phyloP scores from a whole-genome alignment of 2,888 invertebrate genomes.

The Acanthosepion lycidas region DNA sequence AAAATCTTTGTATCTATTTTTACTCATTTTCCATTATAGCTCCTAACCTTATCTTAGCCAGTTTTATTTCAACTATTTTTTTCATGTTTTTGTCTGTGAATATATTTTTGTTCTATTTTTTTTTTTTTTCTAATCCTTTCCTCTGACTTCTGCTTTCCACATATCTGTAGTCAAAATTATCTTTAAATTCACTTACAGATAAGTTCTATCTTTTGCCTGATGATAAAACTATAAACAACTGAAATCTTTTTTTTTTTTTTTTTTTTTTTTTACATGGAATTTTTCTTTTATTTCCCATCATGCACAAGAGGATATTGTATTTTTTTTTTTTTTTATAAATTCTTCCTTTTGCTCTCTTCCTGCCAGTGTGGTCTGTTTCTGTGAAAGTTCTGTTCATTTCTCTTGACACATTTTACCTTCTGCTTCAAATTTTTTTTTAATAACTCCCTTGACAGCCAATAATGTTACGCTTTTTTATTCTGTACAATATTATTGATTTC shows the following conservation, averaged over 20 bases:
- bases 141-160: neutral
- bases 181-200: constrained; percentile 12
- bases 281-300: neutral
- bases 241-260: neutral
- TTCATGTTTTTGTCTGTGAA: neutral
- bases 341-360: neutral
- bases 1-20: neutral
- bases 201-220: neutral
- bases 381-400: neutral
- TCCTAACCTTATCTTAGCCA: neutral
- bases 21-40: neutral
- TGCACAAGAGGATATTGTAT: neutral
- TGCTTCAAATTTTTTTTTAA: neutral
- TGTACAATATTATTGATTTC: neutral
- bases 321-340: neutral
- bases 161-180: constrained; percentile 1
- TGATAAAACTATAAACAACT: constrained; percentile 33
- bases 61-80: neutral
- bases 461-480: neutral
- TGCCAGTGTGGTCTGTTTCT: neutral
- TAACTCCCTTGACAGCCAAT: neutral
- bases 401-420: neutral
- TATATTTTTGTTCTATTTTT: neutral
- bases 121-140: neutral
- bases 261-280: neutral